Conservation (phyloP, 2,113 vertebrate species). For the Myotis brandtii region DNA sequence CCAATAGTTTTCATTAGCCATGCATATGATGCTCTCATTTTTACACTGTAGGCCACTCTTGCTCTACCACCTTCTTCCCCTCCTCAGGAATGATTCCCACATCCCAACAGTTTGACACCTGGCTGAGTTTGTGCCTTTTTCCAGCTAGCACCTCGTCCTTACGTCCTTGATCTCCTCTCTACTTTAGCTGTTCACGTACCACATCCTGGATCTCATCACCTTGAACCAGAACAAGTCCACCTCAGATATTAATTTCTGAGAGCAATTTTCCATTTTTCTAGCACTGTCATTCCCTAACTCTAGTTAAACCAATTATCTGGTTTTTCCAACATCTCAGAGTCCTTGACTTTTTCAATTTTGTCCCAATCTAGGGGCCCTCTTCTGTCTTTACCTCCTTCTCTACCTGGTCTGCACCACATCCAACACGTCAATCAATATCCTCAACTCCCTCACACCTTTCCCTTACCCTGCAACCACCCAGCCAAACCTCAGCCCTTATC, state of each 20-base stretch:
- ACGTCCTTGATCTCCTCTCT: not conserved
- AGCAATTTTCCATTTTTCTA: not conserved
- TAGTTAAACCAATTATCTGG: not conserved
- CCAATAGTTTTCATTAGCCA: not conserved
- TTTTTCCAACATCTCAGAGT: not conserved
- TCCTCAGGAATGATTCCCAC: not conserved
- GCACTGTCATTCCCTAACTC: not conserved
- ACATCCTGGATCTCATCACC: not conserved
- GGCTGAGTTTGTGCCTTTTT: not conserved
- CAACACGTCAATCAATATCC: not conserved
- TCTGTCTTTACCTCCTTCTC: not conserved
- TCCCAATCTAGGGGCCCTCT: not conserved
- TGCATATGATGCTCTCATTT: not conserved
- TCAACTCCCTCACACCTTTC: not conserved
- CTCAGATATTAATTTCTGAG: not conserved
- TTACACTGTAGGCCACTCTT: not conserved
- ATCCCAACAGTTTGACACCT: no score
- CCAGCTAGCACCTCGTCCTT: not conserved
- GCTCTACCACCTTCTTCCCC: not conserved
- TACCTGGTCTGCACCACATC: not conserved
- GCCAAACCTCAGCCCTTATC: not conserved
- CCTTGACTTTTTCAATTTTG: not conserved
- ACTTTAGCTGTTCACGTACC: not conserved
- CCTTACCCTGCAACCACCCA: not conserved
- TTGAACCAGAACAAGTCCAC: not conserved